Conservation (phyloP, 2,113 vertebrate genomes). For the Corythoichthys haematopterus region DNA sequence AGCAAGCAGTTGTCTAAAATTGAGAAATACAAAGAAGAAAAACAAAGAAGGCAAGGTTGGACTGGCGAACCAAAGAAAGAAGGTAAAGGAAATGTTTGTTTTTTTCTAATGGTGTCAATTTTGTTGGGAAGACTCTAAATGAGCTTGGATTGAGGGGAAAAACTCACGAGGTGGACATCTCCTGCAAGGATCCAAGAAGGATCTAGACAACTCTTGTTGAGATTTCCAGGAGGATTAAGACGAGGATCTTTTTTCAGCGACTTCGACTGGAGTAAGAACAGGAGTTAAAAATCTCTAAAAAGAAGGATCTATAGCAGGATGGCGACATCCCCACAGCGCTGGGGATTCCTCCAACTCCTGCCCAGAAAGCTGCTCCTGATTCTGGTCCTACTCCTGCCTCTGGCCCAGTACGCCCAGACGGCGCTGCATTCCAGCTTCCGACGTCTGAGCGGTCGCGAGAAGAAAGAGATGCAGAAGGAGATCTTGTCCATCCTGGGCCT, state of each 20-base stretch:
- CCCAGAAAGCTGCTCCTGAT: slow-evolving; percentile 41
- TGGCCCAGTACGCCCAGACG: slow-evolving; percentile 69
- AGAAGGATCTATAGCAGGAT: slow-evolving; percentile 14
- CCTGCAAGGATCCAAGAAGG: no score
- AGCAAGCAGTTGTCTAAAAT: no score
- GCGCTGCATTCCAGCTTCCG: slow-evolving; percentile 76
- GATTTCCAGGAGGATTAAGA: neutral
- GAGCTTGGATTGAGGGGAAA: neutral
- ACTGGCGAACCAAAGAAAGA: neutral
- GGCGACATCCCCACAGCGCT: slow-evolving; percentile 6
- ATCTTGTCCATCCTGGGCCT: slow-evolving; percentile 86
- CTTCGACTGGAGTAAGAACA: no score
- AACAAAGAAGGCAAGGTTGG: neutral
- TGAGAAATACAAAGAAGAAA: no score
- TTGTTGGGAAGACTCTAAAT: neutral
- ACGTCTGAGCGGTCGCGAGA: slow-evolving; percentile 80
- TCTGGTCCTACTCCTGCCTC: slow-evolving; percentile 57
- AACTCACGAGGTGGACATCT: neutral
- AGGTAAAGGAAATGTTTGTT: neutral
- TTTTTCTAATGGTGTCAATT: no score
- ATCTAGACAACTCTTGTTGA: neutral
- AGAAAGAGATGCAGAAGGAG: slow-evolving; percentile 89
- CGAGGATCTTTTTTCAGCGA: neutral
- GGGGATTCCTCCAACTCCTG: slow-evolving; percentile 26
- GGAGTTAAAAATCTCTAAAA: neutral